These are phyloP conservation scores for Drosophila sp. DNA, from an alignment of 1,140 invertebrate species.

Conservation along the genomic window DNA sequence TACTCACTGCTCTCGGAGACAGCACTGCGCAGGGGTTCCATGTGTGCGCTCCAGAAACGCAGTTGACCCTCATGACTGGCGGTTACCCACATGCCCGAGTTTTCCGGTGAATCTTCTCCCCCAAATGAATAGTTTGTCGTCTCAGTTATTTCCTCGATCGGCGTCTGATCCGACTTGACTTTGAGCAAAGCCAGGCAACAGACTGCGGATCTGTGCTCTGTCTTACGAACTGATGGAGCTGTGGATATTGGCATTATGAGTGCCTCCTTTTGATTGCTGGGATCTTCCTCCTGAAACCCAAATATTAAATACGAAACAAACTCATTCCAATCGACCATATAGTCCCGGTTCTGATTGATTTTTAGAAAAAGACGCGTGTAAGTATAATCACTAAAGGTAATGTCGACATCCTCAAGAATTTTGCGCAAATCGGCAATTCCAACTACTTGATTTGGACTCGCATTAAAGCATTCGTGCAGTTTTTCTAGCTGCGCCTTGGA, in stretches of 20 bases:
- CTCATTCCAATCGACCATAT: constrained; percentile 88
- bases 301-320: constrained; percentile 88
- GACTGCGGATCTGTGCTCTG: constrained; percentile 87
- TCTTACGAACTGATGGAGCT: constrained; percentile 86
- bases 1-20: constrained; percentile 87
- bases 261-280: constrained; percentile 85
- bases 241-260: constrained; percentile 87
- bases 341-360: constrained; percentile 86
- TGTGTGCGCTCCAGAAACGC: constrained; percentile 89
- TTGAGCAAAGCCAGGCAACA: constrained; percentile 85
- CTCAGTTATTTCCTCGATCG: constrained; percentile 48
- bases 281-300: constrained; percentile 88
- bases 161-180: constrained; percentile 85
- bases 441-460: constrained; percentile 27
- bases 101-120: constrained; percentile 74
- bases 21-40: constrained; percentile 86
- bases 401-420: constrained; percentile 49
- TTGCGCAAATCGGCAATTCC: constrained; percentile 47
- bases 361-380: constrained; percentile 72
- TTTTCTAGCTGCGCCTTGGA: constrained; percentile 55
- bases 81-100: constrained; percentile 88
- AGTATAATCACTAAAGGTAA: constrained; percentile 58
- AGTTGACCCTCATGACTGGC: constrained; percentile 89
- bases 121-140: constrained; percentile 54
- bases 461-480: constrained; percentile 43